Conservation (phyloP, 2,888 invertebrate species). For the Cataglyphis livida region DNA sequence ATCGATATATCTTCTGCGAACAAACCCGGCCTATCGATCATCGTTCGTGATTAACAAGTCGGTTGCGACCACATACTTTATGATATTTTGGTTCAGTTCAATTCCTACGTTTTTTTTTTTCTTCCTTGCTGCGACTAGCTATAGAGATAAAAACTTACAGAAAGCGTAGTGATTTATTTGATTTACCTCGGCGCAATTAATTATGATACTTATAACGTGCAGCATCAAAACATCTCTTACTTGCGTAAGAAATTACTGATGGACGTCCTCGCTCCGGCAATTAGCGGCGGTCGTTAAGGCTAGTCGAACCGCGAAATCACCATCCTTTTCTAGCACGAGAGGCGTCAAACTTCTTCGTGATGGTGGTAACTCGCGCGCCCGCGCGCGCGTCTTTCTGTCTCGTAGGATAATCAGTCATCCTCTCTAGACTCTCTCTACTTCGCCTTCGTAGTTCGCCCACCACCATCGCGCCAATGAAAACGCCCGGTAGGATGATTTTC, state of each 20-base stretch:
- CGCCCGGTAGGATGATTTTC: slow-evolving; percentile 55
- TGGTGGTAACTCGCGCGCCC: slow-evolving; percentile 61
- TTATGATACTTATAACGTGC: slow-evolving; percentile 32
- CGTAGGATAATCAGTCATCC: slow-evolving; percentile 68
- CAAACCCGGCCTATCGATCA: slow-evolving; percentile 42
- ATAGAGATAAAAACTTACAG: slow-evolving; percentile 1
- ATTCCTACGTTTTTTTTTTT: neutral
- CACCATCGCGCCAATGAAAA: slow-evolving; percentile 27
- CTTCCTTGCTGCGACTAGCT: neutral
- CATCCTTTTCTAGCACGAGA: slow-evolving; percentile 53
- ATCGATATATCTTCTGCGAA: slow-evolving; percentile 12
- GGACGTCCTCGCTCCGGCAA: slow-evolving; percentile 60
- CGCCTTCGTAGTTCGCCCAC: slow-evolving; percentile 20
- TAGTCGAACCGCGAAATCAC: slow-evolving; percentile 54
- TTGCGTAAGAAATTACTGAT: slow-evolving; percentile 40
- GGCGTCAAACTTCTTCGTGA: slow-evolving; percentile 68
- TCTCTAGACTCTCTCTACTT: slow-evolving; percentile 27
- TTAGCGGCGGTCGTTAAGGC: slow-evolving; percentile 67
- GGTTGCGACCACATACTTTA: neutral
- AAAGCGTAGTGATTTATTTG: slow-evolving; percentile 32
- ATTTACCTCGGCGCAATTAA: slow-evolving; percentile 28
- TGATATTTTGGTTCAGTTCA: neutral
- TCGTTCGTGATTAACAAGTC: slow-evolving; percentile 22
- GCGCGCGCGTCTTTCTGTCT: slow-evolving; percentile 16
- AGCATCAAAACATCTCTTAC: slow-evolving; percentile 36